Evolutionary conservation across 2,888 invertebrate species (phyloP).

Genomic region (Acholoe squamosa): DNA sequence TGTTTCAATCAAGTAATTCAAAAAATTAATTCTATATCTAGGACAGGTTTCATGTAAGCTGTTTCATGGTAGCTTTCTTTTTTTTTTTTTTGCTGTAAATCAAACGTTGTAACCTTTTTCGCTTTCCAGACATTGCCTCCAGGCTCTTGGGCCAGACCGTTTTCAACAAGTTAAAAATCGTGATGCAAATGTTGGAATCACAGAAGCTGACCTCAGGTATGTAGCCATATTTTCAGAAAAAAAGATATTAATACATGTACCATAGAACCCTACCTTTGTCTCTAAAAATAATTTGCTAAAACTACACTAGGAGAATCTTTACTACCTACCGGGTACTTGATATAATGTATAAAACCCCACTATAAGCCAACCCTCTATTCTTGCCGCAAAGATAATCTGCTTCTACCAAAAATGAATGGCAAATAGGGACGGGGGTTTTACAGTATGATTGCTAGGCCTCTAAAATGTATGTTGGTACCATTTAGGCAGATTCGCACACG

Average conservation of each 20-base stretch:
- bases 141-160: slow-evolving; percentile 33
- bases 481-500: neutral
- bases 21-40: too few species aligned
- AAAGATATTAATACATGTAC: neutral
- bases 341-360: neutral
- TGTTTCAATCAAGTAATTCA: too few species aligned
- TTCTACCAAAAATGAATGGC: too few species aligned
- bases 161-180: slow-evolving; percentile 44
- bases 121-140: slow-evolving; percentile 38
- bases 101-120: too few species aligned
- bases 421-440: too few species aligned
- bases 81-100: too few species aligned
- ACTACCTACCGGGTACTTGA: neutral
- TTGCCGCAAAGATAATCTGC: neutral
- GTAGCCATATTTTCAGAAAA: neutral
- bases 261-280: neutral
- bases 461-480: too few species aligned
- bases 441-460: too few species aligned
- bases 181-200: neutral
- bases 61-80: too few species aligned
- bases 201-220: slow-evolving; percentile 39
- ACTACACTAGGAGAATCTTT: neutral
- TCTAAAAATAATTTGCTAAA: neutral
- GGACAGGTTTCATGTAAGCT: too few species aligned
- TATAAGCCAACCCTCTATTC: neutral